These are phyloP conservation scores for Luehdorfia chinensis DNA, from an alignment of 1,140 invertebrate species.

Conservation along the genomic window DNA sequence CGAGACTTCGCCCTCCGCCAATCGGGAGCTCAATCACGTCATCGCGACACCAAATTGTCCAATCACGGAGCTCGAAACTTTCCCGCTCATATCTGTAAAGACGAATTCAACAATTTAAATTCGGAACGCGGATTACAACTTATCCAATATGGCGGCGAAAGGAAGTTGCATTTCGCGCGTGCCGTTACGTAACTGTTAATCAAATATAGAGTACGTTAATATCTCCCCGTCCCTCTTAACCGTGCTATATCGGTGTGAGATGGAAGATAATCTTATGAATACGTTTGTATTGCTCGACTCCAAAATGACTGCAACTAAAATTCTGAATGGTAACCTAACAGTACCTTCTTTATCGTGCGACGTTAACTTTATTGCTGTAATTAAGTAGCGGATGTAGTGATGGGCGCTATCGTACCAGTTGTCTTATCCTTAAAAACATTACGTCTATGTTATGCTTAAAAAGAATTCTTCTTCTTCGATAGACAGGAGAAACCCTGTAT, in stretches of 20 bases:
- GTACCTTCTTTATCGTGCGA: not conserved
- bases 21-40: slow-evolving; percentile 37
- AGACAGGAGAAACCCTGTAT: too few species aligned
- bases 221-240: slow-evolving; percentile 5
- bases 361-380: not conserved
- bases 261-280: not conserved
- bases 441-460: too few species aligned
- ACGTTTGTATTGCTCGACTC: not conserved
- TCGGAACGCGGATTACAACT: slow-evolving; percentile 31
- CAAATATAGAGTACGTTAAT: slow-evolving; percentile 19
- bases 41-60: slow-evolving; percentile 32
- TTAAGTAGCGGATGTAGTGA: not conserved
- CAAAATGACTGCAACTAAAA: too few species aligned
- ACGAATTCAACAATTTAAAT: slow-evolving; percentile 37
- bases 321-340: not conserved
- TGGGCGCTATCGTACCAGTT: not conserved
- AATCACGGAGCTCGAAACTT: slow-evolving; percentile 44
- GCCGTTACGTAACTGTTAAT: slow-evolving; percentile 49
- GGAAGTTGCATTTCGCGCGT: slow-evolving; percentile 31
- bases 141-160: slow-evolving; percentile 38
- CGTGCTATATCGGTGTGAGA: not conserved
- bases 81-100: slow-evolving; percentile 15
- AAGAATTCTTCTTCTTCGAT: too few species aligned
- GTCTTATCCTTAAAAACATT: too few species aligned
- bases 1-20: slow-evolving; percentile 33